A percentile compares a stretch with the other conserved stretches of the same genome.
Conservation (phyloP, 2,113 vertebrate genomes). For the Eurypyga helias region DNA sequence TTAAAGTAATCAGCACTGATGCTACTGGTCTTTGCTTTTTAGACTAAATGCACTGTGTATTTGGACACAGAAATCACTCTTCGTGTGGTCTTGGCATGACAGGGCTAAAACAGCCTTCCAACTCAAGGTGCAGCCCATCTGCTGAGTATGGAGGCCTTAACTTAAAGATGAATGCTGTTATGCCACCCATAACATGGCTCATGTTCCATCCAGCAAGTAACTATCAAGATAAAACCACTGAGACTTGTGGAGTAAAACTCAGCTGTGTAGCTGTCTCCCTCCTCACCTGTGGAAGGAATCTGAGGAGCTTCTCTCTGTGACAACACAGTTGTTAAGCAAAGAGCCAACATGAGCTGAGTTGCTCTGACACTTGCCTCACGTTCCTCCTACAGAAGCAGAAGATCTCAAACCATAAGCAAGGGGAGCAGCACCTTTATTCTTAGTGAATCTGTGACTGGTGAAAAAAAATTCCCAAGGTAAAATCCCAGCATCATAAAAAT, state of each 20-base stretch:
- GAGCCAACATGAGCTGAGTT: neutral
- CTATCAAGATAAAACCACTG: neutral
- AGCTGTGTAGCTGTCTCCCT: neutral
- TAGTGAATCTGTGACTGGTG: neutral
- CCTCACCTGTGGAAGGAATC: neutral
- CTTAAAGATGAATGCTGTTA: neutral
- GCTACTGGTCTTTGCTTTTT: neutral
- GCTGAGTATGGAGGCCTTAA: neutral
- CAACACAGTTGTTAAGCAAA: neutral
- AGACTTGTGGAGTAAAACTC: neutral
- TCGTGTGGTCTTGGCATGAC: neutral
- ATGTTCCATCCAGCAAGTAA: neutral
- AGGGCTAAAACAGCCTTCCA: neutral
- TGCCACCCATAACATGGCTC: too few relatives aligned
- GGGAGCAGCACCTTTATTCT: neutral
- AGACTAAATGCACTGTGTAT: neutral
- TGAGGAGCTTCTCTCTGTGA: neutral
- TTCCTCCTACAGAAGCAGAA: neutral
- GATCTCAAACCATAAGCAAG: neutral
- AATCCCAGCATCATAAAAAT: neutral
- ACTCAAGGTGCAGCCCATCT: neutral
- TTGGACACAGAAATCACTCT: neutral
- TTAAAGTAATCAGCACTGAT: neutral
- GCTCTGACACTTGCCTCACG: neutral
- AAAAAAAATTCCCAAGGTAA: neutral